Evolutionary conservation across 37 sponge, comb jelly and placozoan species (phyloP).

Genomic region (Chondrilla cf. caribensis): DNA sequence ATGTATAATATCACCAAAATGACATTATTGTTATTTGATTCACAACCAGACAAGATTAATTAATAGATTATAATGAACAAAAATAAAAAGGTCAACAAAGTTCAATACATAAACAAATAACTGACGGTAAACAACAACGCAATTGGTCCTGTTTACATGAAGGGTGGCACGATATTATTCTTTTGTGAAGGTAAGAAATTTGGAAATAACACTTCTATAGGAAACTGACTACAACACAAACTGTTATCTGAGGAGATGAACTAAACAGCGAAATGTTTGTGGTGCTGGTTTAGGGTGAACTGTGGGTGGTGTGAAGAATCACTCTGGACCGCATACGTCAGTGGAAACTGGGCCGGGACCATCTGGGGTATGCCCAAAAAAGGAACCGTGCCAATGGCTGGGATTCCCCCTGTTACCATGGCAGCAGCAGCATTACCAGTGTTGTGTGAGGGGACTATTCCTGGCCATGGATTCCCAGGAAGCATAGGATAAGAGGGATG

Average conservation of each 20-base stretch:
- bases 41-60: too few relatives aligned
- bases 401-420: conserved; percentile 16
- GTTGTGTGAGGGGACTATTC: not conserved
- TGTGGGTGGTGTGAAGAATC: too few relatives aligned
- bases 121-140: not conserved
- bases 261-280: too few relatives aligned
- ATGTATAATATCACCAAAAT: too few relatives aligned
- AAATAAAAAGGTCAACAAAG: not conserved
- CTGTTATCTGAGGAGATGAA: too few relatives aligned
- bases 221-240: too few relatives aligned
- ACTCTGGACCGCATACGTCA: too few relatives aligned
- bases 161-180: not conserved
- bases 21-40: too few relatives aligned
- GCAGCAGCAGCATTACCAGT: not conserved
- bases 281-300: too few relatives aligned
- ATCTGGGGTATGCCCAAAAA: not conserved
- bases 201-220: too few relatives aligned
- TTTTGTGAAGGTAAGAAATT: not conserved
- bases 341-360: not conserved
- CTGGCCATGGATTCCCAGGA: not conserved
- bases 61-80: too few relatives aligned
- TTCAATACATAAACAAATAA: not conserved
- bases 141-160: not conserved
- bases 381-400: not conserved
- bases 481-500: not conserved